Conservation (phyloP, 2,888 invertebrate genomes). For the Drosophila hawaiiensis region DNA sequence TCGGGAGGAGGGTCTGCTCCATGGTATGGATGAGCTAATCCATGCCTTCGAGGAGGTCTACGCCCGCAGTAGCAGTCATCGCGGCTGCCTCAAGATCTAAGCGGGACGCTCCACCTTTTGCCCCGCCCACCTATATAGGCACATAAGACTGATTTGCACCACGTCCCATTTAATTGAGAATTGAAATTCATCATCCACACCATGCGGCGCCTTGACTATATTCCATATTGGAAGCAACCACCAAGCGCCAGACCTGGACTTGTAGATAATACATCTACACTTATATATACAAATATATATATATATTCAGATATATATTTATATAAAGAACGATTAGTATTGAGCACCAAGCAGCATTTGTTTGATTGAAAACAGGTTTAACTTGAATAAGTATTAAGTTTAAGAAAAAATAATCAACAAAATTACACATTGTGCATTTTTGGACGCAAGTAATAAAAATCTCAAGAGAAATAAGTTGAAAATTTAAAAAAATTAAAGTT, state of each 20-base stretch:
- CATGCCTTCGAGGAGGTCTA: constrained; percentile 87
- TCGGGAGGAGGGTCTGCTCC: constrained; percentile 97
- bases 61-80: constrained; percentile 71
- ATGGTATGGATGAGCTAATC: constrained; percentile 96
- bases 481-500: not conserved
- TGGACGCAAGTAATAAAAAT: constrained; percentile 50
- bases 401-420: constrained; percentile 29
- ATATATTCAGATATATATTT: constrained; percentile 28
- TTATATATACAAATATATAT: constrained; percentile 13
- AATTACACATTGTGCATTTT: constrained; percentile 45
- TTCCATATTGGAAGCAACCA: constrained; percentile 74
- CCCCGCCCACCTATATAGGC: constrained; percentile 31
- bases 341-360: constrained; percentile 75
- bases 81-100: constrained; percentile 80
- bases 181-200: constrained; percentile 43
- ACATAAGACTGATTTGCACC: constrained; percentile 68
- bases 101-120: constrained; percentile 4
- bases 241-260: constrained; percentile 35
- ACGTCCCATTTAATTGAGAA: constrained; percentile 42
- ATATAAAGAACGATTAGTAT: constrained; percentile 69
- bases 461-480: constrained; percentile 41
- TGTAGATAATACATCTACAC: constrained; percentile 16
- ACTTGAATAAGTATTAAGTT: constrained; percentile 52
- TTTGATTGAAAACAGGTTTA: constrained; percentile 75
- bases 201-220: constrained; percentile 51